A percentile compares a stretch with the other conserved stretches of the same genome.
These are phyloP conservation scores for Drosophila arizonae DNA, from an alignment of 1,140 invertebrate species.

Conservation along the genomic window DNA sequence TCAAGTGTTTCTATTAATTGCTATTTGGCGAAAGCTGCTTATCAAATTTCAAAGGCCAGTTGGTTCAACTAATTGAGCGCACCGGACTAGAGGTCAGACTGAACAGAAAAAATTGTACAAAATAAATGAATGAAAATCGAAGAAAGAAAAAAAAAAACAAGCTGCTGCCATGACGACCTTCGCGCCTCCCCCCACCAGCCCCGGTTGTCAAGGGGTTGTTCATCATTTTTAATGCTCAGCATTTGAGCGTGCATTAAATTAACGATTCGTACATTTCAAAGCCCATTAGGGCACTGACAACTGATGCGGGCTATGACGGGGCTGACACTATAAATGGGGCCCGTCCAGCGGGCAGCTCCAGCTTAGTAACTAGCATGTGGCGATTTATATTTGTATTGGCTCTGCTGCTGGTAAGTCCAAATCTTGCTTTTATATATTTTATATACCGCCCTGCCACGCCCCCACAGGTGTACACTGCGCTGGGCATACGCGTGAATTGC, in stretches of 20 bases:
- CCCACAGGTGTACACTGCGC: constrained; percentile 3
- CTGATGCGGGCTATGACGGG: constrained; percentile 22
- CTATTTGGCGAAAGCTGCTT: constrained; percentile 44
- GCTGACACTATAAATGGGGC: constrained; percentile 20
- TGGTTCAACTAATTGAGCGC: constrained; percentile 51
- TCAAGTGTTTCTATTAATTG: constrained; percentile 37
- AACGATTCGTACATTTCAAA: constrained; percentile 29
- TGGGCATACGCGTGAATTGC: constrained; percentile 41
- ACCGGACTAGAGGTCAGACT: not conserved
- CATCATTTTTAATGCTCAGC: not conserved
- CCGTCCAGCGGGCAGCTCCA: not conserved
- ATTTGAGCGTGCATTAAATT: constrained; percentile 27
- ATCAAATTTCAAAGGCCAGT: constrained; percentile 59
- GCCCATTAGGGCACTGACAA: constrained; percentile 34
- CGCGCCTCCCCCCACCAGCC: no score
- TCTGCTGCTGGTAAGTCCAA: constrained; percentile 11
- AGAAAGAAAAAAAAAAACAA: constrained; percentile 37
- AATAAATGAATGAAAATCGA: constrained; percentile 2
- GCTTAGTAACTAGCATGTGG: constrained; percentile 10
- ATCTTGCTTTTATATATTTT: not conserved
- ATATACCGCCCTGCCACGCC: not conserved
- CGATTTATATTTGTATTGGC: not conserved
- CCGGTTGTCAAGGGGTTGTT: constrained; percentile 23
- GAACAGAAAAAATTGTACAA: not conserved
- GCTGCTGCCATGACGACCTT: constrained; percentile 33